Percentiles rank a stretch among this genome's conserved stretches.
Conservation (phyloP, 1,140 invertebrate genomes). For the Calliphora vicina region DNA sequence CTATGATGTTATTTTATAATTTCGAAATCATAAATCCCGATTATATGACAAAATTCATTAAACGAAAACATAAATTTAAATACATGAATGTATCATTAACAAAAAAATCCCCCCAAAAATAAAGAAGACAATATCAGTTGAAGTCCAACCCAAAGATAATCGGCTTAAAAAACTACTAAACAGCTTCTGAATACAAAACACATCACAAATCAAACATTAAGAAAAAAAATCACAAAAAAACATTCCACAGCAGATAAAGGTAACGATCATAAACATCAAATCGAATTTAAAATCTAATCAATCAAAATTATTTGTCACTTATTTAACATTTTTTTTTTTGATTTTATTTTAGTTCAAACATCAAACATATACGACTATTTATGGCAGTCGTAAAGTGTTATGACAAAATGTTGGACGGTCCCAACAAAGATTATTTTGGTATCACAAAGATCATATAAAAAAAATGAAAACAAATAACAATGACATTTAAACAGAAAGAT, state of each 20-base stretch:
- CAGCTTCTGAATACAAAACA: conserved; percentile 19
- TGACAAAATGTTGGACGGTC: conserved; percentile 3
- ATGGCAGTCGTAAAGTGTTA: not conserved
- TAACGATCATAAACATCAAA: not conserved
- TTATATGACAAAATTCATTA: conserved; percentile 4
- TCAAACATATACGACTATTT: not conserved
- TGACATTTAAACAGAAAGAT: not conserved
- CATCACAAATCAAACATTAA: not conserved
- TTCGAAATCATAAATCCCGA: too few relatives aligned
- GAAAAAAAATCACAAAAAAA: not conserved
- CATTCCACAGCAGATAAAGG: not conserved
- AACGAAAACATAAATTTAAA: not conserved
- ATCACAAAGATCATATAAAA: not conserved
- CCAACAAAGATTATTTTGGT: not conserved
- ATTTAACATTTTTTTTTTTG: not conserved
- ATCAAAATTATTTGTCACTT: conserved; percentile 33
- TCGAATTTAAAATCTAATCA: conserved; percentile 26
- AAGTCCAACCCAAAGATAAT: not conserved
- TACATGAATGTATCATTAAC: not conserved
- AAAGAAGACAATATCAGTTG: not conserved
- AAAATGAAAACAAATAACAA: not conserved
- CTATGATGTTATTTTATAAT: too few relatives aligned
- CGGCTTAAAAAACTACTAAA: conserved; percentile 27
- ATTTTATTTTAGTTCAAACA: too few relatives aligned
- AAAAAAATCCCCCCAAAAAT: too few relatives aligned